These are phyloP conservation scores for Troides oblongomaculatus DNA, from an alignment of 2,888 invertebrate species.

Conservation along the genomic window DNA sequence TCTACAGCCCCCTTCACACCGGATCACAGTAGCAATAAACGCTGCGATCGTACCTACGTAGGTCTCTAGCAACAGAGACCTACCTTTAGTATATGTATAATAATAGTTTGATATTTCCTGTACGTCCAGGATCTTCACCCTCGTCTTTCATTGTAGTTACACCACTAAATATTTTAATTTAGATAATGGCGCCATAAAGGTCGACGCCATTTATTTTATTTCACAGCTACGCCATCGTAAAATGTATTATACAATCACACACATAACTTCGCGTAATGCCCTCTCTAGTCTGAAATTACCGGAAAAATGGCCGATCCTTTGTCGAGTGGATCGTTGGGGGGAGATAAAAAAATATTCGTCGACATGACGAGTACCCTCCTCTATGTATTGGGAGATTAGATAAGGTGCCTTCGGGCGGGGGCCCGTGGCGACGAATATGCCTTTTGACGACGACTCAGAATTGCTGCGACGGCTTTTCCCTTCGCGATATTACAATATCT, in stretches of 20 bases:
- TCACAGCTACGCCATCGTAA: conserved; percentile 36
- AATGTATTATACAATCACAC: conserved; percentile 42
- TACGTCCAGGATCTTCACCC: no score
- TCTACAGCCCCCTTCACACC: no score
- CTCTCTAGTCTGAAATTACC: conserved; percentile 50
- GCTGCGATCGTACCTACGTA: no score
- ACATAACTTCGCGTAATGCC: conserved; percentile 42
- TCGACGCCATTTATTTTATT: conserved; percentile 26
- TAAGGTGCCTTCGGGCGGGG: conserved; percentile 36
- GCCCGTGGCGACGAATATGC: conserved; percentile 31
- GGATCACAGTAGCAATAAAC: no score
- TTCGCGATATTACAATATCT: conserved; percentile 28
- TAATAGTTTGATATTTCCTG: no score
- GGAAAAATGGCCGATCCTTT: conserved; percentile 47
- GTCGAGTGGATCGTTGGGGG: conserved; percentile 45
- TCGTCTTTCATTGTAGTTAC: no score
- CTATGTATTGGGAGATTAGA: conserved; percentile 52
- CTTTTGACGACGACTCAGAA: conserved; percentile 27
- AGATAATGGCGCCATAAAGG: conserved; percentile 24
- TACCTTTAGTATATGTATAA: no score
- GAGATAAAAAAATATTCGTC: conserved; percentile 60
- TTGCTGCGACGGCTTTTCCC: conserved; percentile 16
- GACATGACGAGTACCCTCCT: conserved; percentile 45
- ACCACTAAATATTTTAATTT: conserved; percentile 26
- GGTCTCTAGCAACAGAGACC: no score